Evolutionary conservation across 2,113 vertebrate genomes (phyloP).

Genomic region (Lampris incognitus): DNA sequence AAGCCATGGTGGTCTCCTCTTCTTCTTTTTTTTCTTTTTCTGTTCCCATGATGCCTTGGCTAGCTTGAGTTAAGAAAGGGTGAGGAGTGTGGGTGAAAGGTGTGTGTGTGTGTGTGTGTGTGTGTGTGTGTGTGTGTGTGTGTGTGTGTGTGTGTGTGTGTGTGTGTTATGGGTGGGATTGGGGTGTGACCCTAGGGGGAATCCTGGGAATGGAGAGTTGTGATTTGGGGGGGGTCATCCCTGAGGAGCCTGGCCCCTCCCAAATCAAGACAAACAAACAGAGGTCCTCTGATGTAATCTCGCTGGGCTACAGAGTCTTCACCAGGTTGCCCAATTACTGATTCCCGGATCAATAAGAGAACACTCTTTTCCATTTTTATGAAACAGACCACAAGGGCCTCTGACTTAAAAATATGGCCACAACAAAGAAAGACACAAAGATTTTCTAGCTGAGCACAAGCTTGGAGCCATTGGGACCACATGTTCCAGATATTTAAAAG

Average conservation of each 20-base stretch:
- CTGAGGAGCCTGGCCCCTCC: constrained; percentile 66
- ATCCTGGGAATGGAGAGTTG: constrained; percentile 69
- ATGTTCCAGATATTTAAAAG: no score
- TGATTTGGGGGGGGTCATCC: constrained; percentile 48
- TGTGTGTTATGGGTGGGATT: no score
- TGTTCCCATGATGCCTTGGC: constrained; percentile 71
- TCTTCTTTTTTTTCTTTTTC: constrained; percentile 41
- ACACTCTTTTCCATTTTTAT: no score
- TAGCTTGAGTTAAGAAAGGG: constrained; percentile 64
- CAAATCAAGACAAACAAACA: constrained; percentile 83
- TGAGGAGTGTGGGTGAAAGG: constrained; percentile 55
- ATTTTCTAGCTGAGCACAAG: no score
- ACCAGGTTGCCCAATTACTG: constrained; percentile 40
- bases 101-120: constrained; percentile 27
- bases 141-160: constrained; percentile 15
- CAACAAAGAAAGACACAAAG: no score
- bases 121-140: no score
- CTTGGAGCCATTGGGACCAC: no score
- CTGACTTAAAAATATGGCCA: no score
- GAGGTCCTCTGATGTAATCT: constrained; percentile 79
- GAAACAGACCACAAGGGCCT: no score
- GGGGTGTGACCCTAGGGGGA: constrained; percentile 64
- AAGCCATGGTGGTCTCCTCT: constrained; percentile 65
- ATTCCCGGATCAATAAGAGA: no score
- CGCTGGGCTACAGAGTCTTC: constrained; percentile 48